Evolutionary conservation across 2,888 invertebrate species (phyloP).

Genomic region (Sylvicola cinctus): DNA sequence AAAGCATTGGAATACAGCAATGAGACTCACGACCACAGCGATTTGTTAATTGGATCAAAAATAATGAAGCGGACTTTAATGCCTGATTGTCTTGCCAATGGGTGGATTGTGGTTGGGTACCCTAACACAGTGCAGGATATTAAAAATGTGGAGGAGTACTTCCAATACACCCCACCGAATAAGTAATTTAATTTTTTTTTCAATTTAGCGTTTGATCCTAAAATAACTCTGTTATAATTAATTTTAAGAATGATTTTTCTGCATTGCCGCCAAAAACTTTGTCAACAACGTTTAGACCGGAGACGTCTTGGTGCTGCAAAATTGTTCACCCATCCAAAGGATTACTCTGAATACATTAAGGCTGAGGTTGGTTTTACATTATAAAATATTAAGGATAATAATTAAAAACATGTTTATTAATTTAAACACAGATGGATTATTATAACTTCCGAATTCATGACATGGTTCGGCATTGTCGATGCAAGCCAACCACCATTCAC

Average conservation of each 20-base stretch:
- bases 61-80: slow-evolving; percentile 16
- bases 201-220: not conserved
- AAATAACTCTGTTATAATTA: not conserved
- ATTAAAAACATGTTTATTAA: not conserved
- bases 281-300: slow-evolving; percentile 13
- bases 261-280: slow-evolving; percentile 14
- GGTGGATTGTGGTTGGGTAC: slow-evolving; percentile 37
- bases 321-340: not conserved
- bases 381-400: not conserved
- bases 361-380: not conserved
- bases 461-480: not conserved
- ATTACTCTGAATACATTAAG: not conserved
- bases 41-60: slow-evolving; percentile 14
- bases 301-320: too few species aligned
- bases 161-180: slow-evolving; percentile 35
- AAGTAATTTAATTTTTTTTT: slow-evolving; percentile 16
- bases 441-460: not conserved
- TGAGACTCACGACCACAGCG: slow-evolving; percentile 10
- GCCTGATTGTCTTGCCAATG: slow-evolving; percentile 30
- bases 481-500: not conserved
- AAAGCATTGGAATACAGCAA: slow-evolving; percentile 12
- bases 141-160: slow-evolving; percentile 26
- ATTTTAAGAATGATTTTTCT: slow-evolving; percentile 14
- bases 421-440: not conserved
- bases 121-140: slow-evolving; percentile 32